Conservation (phyloP, 2,888 invertebrate genomes). For the Tortrix viridana region DNA sequence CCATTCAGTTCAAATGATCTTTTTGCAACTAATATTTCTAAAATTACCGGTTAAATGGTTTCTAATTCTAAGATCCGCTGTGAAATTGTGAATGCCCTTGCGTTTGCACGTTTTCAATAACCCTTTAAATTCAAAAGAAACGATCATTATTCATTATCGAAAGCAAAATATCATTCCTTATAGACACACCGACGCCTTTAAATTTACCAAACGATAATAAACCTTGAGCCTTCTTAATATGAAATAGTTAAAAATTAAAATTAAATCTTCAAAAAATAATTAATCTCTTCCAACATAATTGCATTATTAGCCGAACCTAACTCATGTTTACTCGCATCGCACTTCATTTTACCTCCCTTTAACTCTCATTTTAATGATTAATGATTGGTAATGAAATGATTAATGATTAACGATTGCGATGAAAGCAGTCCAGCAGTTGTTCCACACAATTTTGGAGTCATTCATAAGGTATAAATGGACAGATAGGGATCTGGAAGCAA, state of each 20-base stretch:
- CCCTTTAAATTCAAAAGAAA: conserved; percentile 57
- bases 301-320: conserved; percentile 70
- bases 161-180: conserved; percentile 19
- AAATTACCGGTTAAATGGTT: conserved; percentile 52
- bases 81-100: conserved; percentile 58
- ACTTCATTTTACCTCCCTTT: conserved; percentile 83
- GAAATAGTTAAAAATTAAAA: conserved; percentile 10
- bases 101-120: conserved; percentile 43
- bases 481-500: conserved; percentile 23
- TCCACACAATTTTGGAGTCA: conserved; percentile 76
- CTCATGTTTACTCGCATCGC: conserved; percentile 74
- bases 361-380: conserved; percentile 82
- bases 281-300: conserved; percentile 71
- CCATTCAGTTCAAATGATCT: conserved; percentile 8
- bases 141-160: conserved; percentile 54
- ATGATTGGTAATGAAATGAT: conserved; percentile 61
- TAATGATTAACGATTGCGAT: conserved; percentile 77
- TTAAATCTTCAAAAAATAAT: conserved; percentile 57
- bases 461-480: conserved; percentile 75
- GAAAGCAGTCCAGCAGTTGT: conserved; percentile 70
- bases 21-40: conserved; percentile 38
- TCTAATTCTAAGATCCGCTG: conserved; percentile 58
- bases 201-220: conserved; percentile 42
- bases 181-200: conserved; percentile 59
- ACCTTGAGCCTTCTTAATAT: conserved; percentile 36